phyloP scores from a whole-genome alignment of 2,888 invertebrate species.

The Conus canariensis region DNA sequence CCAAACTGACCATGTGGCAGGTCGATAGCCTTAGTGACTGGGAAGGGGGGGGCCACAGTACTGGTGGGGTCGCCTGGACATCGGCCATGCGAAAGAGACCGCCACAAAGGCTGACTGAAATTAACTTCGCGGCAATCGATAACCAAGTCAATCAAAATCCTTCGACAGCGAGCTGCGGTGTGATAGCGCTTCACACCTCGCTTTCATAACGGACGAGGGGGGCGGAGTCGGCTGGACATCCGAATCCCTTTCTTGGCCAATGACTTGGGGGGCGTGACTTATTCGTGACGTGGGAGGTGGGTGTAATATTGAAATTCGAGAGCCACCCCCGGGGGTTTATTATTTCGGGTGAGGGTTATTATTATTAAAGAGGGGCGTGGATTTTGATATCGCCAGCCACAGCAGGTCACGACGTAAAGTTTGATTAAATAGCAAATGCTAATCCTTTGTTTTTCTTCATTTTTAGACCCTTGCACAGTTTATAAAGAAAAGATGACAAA shows the following conservation, averaged over 20 bases:
- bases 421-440: too few relatives aligned
- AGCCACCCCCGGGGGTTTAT: too few relatives aligned
- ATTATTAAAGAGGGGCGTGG: neutral
- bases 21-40: neutral
- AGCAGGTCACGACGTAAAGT: neutral
- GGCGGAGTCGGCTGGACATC: conserved; percentile 10
- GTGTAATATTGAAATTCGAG: too few relatives aligned
- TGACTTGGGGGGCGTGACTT: neutral
- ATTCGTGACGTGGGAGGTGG: neutral
- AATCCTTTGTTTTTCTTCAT: too few relatives aligned
- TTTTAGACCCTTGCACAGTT: too few relatives aligned
- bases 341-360: neutral
- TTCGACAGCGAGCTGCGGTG: neutral
- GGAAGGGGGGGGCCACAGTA: neutral
- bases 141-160: conserved; percentile 27
- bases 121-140: conserved; percentile 29
- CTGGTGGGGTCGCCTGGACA: neutral
- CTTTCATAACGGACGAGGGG: neutral
- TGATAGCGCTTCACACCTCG: conserved; percentile 36
- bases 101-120: conserved; percentile 22
- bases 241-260: neutral
- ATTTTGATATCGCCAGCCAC: neutral
- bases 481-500: too few relatives aligned
- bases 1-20: neutral
- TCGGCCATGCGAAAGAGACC: neutral